Conservation (phyloP, 2,797 vertebrate genomes). For the Picus viridis region DNA sequence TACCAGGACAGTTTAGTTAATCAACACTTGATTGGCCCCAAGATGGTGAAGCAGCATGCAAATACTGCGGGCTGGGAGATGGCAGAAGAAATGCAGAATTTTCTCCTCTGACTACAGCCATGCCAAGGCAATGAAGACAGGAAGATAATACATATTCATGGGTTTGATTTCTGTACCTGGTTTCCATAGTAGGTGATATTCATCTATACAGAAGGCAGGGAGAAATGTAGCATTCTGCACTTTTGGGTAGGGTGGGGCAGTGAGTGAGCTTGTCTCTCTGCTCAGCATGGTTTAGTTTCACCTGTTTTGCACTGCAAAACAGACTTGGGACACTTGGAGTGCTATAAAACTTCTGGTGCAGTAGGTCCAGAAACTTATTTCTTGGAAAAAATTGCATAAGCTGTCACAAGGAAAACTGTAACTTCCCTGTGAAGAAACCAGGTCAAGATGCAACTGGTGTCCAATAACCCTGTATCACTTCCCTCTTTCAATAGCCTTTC, state of each 20-base stretch:
- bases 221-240: not conserved
- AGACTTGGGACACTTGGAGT: not conserved
- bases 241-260: not conserved
- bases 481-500: not conserved
- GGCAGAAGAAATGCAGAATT: not conserved
- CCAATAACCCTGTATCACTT: not conserved
- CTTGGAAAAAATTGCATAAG: not conserved
- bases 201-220: rapidly evolving
- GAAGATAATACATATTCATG: rapidly evolving
- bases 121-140: not conserved
- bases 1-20: not conserved
- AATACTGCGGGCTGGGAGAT: not conserved
- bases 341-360: not conserved
- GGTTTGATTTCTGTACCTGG: not conserved
- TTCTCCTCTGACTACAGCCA: not conserved
- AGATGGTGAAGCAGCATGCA: not conserved
- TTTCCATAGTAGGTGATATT: not conserved
- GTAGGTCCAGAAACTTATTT: not conserved
- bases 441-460: not conserved
- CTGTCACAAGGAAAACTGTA: not conserved
- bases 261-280: not conserved
- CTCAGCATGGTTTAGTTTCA: not conserved
- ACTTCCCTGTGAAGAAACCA: not conserved
- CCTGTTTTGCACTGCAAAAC: not conserved
- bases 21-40: not conserved